phyloP scores from a whole-genome alignment of 2,113 vertebrate genomes.

The Periophthalmodon schlosseri region DNA sequence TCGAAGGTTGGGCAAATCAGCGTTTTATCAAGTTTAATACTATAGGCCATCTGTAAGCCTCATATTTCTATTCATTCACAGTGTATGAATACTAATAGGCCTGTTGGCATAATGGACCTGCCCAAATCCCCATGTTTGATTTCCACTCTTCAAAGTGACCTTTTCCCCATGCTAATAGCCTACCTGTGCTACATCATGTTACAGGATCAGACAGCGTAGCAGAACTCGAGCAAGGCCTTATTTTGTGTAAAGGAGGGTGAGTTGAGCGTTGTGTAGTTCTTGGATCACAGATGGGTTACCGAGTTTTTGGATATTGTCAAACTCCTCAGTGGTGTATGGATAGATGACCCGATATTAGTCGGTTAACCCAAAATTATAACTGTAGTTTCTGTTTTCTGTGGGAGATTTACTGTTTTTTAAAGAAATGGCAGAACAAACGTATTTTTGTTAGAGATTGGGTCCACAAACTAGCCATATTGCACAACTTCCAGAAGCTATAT shows the following conservation, averaged over 20 bases:
- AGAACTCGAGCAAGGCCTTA: constrained; percentile 28
- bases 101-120: constrained; percentile 73
- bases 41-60: constrained; percentile 63
- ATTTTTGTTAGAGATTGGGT: too few species aligned
- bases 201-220: constrained; percentile 53
- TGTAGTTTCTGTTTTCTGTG: too few species aligned
- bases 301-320: constrained; percentile 26
- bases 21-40: constrained; percentile 76
- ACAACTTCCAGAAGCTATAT: too few species aligned
- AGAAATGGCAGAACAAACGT: too few species aligned
- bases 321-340: background rate
- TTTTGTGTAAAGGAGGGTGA: constrained; percentile 33
- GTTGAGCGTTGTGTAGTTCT: background rate
- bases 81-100: constrained; percentile 79
- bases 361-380: too few species aligned
- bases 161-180: constrained; percentile 76
- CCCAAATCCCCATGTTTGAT: constrained; percentile 77
- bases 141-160: constrained; percentile 78
- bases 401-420: too few species aligned
- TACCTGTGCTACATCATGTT: constrained; percentile 74
- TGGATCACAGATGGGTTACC: background rate
- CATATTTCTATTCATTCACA: constrained; percentile 76
- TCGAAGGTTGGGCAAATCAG: constrained; percentile 71
- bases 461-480: too few species aligned
- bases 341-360: too few species aligned